Conservation (phyloP, 2,113 vertebrate genomes). For the Pelobates fuscus region DNA sequence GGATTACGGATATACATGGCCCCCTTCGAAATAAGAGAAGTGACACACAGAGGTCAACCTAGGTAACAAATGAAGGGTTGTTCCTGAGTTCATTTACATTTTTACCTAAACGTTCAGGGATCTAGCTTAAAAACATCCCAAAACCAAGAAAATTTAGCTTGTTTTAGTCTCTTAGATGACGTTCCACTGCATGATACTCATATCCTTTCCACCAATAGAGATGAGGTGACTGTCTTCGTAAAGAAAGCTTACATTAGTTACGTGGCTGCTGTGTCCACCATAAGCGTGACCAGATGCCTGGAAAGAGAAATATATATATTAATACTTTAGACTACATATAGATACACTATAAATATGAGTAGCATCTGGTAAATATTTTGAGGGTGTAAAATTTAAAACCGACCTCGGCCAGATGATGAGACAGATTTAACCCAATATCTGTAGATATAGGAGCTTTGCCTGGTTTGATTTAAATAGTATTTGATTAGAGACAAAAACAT, state of each 20-base stretch:
- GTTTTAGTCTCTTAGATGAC: constrained; percentile 70
- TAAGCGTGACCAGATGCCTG: constrained; percentile 93
- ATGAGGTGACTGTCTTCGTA: constrained; percentile 89
- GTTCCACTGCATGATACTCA: constrained; percentile 97
- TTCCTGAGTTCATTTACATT: constrained; percentile 34
- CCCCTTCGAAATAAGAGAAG: not conserved
- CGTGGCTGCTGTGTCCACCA: constrained; percentile 93
- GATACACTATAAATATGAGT: too few relatives aligned
- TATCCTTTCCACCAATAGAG: constrained; percentile 96
- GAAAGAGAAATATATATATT: constrained; percentile 6
- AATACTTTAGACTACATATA: constrained; percentile 10
- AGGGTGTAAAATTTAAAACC: too few relatives aligned
- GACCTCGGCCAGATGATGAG: too few relatives aligned
- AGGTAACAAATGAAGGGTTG: constrained; percentile 2
- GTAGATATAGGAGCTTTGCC: too few relatives aligned
- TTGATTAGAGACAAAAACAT: too few relatives aligned
- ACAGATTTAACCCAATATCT: too few relatives aligned
- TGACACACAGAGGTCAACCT: not conserved
- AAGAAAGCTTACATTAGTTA: constrained; percentile 95
- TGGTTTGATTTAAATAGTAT: too few relatives aligned
- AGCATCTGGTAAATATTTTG: too few relatives aligned
- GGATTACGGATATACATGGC: not conserved
- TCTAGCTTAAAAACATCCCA: constrained; percentile 3
- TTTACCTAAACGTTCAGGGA: not conserved
- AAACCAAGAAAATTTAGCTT: not conserved